These are phyloP conservation scores for Calameuta filiformis DNA, from an alignment of 2,888 invertebrate species.

Conservation along the genomic window DNA sequence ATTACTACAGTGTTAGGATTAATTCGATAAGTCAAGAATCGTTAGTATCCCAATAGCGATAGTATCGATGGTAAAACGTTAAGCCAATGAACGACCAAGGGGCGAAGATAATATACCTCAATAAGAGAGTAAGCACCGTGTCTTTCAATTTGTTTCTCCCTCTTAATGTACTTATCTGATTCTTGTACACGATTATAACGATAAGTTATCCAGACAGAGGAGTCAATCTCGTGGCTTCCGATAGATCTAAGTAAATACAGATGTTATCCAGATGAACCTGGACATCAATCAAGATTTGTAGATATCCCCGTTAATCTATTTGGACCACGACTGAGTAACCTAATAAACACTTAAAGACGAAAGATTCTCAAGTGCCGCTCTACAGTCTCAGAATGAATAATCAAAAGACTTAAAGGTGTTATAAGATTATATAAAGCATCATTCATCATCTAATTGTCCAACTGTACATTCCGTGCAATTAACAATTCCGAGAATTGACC, in stretches of 20 bases:
- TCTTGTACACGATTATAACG: not conserved
- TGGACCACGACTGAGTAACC: not conserved
- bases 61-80: not conserved
- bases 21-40: too few relatives aligned
- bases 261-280: not conserved
- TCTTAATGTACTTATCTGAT: not conserved
- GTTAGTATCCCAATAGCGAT: not conserved
- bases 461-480: not conserved
- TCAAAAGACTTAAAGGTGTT: not conserved
- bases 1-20: not conserved
- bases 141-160: not conserved
- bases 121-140: not conserved
- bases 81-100: not conserved
- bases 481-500: not conserved
- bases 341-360: not conserved
- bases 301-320: not conserved
- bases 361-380: not conserved
- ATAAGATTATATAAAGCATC: not conserved
- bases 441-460: not conserved
- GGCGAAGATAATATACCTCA: not conserved
- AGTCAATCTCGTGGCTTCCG: not conserved
- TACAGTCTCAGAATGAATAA: not conserved
- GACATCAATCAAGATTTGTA: not conserved
- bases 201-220: not conserved
- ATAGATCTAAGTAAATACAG: constrained; percentile 1